Base-by-base conservation (phyloP, 1,140 invertebrate genomes). In the Tetraneura akinire region DNA sequence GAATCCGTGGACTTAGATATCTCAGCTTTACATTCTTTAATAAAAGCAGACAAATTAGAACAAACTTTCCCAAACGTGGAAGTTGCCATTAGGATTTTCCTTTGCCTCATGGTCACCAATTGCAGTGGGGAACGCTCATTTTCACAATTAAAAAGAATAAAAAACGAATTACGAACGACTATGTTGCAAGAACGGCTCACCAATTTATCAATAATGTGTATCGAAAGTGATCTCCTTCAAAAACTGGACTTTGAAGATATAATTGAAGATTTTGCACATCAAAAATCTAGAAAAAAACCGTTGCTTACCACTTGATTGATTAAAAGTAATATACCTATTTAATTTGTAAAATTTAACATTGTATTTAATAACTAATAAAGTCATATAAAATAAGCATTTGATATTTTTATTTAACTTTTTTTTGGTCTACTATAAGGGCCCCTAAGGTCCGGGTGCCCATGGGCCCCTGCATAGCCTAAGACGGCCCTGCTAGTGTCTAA, bases 61-160 rank as follows among this genome's bases (percentile, higher is more conserved):
- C 32, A 66, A 66, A 84, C n/a, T n/a, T n/a, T n/a, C n/a, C n/a
- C n/a, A n/a, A n/a, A n/a, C n/a, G n/a, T n/a, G n/a, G n/a, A n/a
- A 82, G 82, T 83, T 80, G 76, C 80, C 23, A 26, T 82, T 18
- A 81, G 82, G 76, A 83, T 83, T 55, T 83, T 76, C 73, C 78
- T 82, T 74, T n/a, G n/a, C n/a, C n/a, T n/a, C 32, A 83, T 82
- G 82, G 80, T 83, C n/a, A 83, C 74, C 10, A 83, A 83, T 51
- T 83, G 81, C 80, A 83, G 80, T 60, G 81, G 82, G 45, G 82
- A 84, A 80, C 80, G 82, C 66, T 83, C 83, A 60, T 84, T 84
- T 81, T 83, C 82, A n/a, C 82, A 81, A 78, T 80, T 84, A 37
- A 83, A 83, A 78, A 81, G 80, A 78, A 66, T 66, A 66, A 66